These are phyloP conservation scores for Coregonus clupeaformis DNA, from an alignment of 2,113 vertebrate species.

Conservation along the genomic window DNA sequence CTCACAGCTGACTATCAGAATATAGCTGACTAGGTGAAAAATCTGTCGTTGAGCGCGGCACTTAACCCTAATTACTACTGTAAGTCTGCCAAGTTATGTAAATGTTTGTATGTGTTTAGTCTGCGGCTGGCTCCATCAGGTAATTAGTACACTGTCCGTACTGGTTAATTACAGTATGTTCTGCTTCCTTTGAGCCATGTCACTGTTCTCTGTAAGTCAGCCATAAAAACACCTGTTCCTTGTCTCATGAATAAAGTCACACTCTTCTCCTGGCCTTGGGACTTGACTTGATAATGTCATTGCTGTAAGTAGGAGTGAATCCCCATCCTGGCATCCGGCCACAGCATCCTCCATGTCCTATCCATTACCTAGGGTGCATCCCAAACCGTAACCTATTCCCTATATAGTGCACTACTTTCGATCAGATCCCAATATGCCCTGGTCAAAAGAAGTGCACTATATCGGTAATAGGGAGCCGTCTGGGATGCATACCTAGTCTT, in stretches of 20 bases:
- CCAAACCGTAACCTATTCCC: too few species aligned
- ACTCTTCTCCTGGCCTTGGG: constrained; percentile 34
- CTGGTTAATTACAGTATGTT: neutral
- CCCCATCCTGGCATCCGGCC: constrained; percentile 30
- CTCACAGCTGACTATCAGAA: too few species aligned
- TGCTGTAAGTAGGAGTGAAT: constrained; percentile 46
- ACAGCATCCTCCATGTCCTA: constrained; percentile 1
- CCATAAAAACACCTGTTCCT: neutral
- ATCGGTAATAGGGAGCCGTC: too few species aligned
- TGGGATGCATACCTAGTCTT: neutral
- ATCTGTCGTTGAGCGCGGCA: too few species aligned
- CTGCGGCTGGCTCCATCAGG: neutral
- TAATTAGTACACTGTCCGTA: neutral
- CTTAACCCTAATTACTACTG: too few species aligned
- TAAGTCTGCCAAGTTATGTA: too few species aligned
- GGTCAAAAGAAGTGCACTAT: too few species aligned
- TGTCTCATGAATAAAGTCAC: constrained; percentile 8
- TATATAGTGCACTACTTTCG: too few species aligned
- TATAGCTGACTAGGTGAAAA: too few species aligned
- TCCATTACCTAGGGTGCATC: neutral
- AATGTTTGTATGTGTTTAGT: neutral
- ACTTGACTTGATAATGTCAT: constrained; percentile 50
- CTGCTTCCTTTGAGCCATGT: neutral
- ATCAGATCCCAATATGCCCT: too few species aligned
- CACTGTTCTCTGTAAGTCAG: neutral